Conservation (phyloP, 2,113 vertebrate genomes). For the Patagioenas fasciata region DNA sequence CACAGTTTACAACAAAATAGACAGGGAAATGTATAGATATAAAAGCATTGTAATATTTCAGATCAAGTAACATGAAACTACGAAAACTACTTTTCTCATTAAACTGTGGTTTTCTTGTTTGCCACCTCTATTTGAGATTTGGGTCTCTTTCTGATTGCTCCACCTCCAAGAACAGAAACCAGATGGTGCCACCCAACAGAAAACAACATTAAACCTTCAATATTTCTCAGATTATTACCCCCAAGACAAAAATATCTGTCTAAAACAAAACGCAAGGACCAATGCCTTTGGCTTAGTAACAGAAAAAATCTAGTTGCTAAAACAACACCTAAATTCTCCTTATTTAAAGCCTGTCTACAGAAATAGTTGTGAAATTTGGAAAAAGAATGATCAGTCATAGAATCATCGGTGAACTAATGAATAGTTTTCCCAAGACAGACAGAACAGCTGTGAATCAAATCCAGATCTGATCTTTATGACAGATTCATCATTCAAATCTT, state of each 20-base stretch:
- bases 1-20: not conserved
- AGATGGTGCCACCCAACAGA: not conserved
- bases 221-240: not conserved
- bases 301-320: not conserved
- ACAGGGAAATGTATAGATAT: not conserved
- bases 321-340: not conserved
- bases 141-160: not conserved
- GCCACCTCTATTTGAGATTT: not conserved
- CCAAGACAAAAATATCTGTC: not conserved
- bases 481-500: not conserved
- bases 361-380: not conserved
- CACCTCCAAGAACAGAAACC: not conserved
- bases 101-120: not conserved
- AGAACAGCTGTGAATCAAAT: not conserved
- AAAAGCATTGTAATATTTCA: not conserved
- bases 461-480: rapidly evolving
- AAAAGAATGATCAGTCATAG: not conserved
- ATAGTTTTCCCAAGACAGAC: not conserved
- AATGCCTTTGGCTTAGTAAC: not conserved
- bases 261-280: not conserved
- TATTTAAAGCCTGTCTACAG: not conserved
- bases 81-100: not conserved
- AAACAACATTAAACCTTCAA: not conserved
- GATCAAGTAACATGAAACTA: not conserved
- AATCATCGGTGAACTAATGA: not conserved